phyloP scores from a whole-genome alignment of 2,888 invertebrate genomes.

The Drepanosiphum platanoidis region DNA sequence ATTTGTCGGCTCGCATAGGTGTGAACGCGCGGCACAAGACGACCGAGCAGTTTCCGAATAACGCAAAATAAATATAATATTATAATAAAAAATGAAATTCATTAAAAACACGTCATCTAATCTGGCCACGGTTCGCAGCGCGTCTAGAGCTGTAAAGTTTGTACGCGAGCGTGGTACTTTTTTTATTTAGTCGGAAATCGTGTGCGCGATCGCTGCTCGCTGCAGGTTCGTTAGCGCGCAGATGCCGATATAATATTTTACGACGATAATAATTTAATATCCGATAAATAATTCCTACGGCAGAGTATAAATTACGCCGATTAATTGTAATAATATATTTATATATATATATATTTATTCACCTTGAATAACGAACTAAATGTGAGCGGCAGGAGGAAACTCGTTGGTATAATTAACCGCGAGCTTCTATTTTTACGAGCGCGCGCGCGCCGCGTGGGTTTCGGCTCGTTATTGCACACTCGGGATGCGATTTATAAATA shows the following conservation, averaged over 20 bases:
- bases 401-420: conserved; percentile 29
- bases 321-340: conserved; percentile 21
- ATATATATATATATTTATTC: too few relatives aligned
- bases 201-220: not conserved
- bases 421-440: conserved; percentile 15
- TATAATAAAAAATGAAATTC: too few relatives aligned
- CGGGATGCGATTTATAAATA: too few relatives aligned
- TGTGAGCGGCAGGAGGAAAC: too few relatives aligned
- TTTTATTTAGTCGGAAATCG: too few relatives aligned
- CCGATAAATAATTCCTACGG: not conserved
- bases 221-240: conserved; percentile 22
- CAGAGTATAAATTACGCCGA: conserved; percentile 22
- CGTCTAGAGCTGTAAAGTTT: too few relatives aligned
- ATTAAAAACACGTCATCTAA: not conserved
- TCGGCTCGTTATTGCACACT: conserved; percentile 27
- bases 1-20: too few relatives aligned
- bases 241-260: not conserved
- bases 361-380: conserved; percentile 19
- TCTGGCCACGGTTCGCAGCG: too few relatives aligned
- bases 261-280: conserved; percentile 13
- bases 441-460: conserved; percentile 9
- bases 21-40: not conserved
- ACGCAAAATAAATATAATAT: too few relatives aligned
- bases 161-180: not conserved
- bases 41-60: not conserved